Evolutionary conservation across 2,888 invertebrate genomes (phyloP), one percentile per base, ranked within the genome.

Genomic region (Campaea margaritaria): DNA sequence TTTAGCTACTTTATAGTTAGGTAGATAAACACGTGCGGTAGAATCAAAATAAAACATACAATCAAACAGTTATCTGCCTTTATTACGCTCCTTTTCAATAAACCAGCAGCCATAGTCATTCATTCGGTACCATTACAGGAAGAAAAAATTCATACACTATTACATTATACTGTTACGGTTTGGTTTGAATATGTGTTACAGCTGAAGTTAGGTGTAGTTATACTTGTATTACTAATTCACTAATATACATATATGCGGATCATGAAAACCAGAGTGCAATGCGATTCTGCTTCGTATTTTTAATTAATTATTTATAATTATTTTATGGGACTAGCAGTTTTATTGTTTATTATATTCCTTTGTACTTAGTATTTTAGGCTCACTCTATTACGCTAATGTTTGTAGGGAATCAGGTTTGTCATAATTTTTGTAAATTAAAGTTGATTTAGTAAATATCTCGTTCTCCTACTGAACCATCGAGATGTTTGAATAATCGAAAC

Each of bases 31-130:
- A n/a, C n/a, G n/a, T n/a, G n/a, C n/a, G 41, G 34, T 41, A 28
- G 0, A 0, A 10, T 3, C 36, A 43, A 59, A 90, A 88, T 87
- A 82, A 92, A 91, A 91, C 89, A 83, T 87, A 65, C 69, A 81
- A 81, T 90, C 90, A 90, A 92, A 92, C 92, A 92, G 92, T 90
- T 90, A 92, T 91, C 89, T 91, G 89, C 87, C 91, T 92, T 92
- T 92, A 92, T 87, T 92, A 86, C 87, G 87, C 89, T 78, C 82
- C 85, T 85, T 82, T 81, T 89, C 87, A 75, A 64, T 86, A 85
- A 86, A 82, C 91, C 91, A 90, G 91, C 92, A 89, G 92, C 92
- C 91, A 91, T 91, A 88, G 81, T 90, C 91, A 85, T 85, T 86
- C 91, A 81, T 83, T 89, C 91, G 87, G 90, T 89, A 91, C 91